Conservation (phyloP, 1,140 invertebrate species). For the Anoplolepis gracilipes region DNA sequence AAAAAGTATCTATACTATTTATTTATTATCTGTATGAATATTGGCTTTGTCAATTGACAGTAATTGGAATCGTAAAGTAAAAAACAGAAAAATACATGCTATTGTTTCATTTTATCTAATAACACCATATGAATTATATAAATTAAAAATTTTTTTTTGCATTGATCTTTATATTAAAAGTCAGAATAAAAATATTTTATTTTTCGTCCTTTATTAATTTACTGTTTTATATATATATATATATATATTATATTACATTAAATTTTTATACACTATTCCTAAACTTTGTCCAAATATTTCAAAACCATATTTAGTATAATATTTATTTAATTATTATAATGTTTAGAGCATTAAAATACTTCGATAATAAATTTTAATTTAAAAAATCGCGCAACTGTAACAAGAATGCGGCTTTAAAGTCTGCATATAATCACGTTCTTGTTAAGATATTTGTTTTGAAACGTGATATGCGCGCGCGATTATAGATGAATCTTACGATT, state of each 20-base stretch:
- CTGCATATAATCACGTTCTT: neutral
- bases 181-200: neutral
- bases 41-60: slow-evolving; percentile 1
- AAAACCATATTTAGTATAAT: neutral
- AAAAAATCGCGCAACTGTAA: neutral
- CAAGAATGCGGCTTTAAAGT: neutral
- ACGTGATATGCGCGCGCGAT: neutral
- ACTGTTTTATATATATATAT: too few relatives aligned
- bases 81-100: neutral
- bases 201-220: too few relatives aligned
- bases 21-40: neutral
- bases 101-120: neutral
- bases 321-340: neutral
- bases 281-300: neutral
- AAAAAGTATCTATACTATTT: neutral
- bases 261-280: neutral
- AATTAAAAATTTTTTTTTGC: neutral
- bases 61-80: neutral
- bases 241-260: neutral
- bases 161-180: neutral
- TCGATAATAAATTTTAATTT: neutral
- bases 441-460: neutral
- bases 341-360: neutral
- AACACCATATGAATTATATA: neutral
- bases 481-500: neutral